Conservation (phyloP, 2,888 invertebrate genomes). For the Tetheella fluctuosa region DNA sequence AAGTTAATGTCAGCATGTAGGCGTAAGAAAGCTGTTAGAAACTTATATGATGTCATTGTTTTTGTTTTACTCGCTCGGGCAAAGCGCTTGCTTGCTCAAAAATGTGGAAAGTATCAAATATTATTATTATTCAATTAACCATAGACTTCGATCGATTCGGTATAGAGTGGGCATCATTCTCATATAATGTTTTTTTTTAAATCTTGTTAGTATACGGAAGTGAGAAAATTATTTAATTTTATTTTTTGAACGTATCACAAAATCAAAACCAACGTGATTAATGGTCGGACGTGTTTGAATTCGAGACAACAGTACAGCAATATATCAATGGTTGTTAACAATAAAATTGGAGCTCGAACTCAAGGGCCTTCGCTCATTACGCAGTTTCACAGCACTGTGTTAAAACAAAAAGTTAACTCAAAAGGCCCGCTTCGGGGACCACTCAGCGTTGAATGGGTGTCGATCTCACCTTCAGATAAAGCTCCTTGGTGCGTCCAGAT, state of each 20-base stretch:
- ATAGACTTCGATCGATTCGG: background rate
- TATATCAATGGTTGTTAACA: conserved; percentile 47
- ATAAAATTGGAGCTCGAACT: conserved; percentile 38
- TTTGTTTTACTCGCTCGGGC: background rate
- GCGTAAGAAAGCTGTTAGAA: conserved; percentile 13
- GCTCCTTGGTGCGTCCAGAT: conserved; percentile 52
- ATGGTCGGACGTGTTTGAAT: conserved; percentile 35
- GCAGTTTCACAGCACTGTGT: conserved; percentile 54
- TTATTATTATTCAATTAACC: conserved; percentile 12
- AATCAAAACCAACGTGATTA: conserved; percentile 41
- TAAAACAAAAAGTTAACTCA: conserved; percentile 66
- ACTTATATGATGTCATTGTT: background rate
- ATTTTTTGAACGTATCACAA: conserved; percentile 21
- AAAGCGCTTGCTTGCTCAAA: background rate
- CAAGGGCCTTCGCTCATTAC: conserved; percentile 51
- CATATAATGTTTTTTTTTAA: conserved; percentile 24
- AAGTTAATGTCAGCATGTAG: conserved; percentile 7
- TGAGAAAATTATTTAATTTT: background rate
- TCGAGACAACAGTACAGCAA: conserved; percentile 33
- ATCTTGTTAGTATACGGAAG: background rate
- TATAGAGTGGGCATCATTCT: conserved; percentile 20
- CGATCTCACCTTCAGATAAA: conserved; percentile 70
- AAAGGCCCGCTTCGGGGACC: conserved; percentile 56
- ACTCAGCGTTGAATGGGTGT: conserved; percentile 63
- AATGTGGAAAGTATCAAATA: conserved; percentile 7